Base-by-base conservation (phyloP, 2,113 vertebrate species). In the Gallinago jamesoni region DNA sequence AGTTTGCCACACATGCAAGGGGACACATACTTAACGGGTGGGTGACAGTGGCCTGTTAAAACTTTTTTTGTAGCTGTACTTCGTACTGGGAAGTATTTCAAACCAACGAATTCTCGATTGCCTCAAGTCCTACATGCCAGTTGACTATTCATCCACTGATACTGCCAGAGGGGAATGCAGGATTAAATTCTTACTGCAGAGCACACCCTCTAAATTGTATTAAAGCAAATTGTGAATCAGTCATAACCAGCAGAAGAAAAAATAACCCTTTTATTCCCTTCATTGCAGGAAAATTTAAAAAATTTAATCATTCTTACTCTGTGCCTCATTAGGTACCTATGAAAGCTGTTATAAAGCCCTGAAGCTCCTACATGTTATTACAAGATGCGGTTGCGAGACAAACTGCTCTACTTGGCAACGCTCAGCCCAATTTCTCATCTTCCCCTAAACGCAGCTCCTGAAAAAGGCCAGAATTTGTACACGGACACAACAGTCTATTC, bases 321-420 rank as follows among this genome's bases (percentile, higher is more conserved):
- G 50, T 63, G 87, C 63, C 90, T 94, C 90, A 81, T 93, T 96
- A 89, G 92, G 94, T 84, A 93, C 86, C 86, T 83, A 12, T 82
- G 63, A 92, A 92, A 90, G 66, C 83, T 82, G 39, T 77, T 77
- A 24, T 1, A 80, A 80, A 90, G 70, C 92, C 72, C 88, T 66
- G 80, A 50, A 92, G 93, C 88, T 92, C 72, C 73, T 62, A 14
- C 41, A 14, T 7, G 25, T 86, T 85, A 47, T 87, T 63, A 75
- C 23, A 55, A 76, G 57, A 75, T 50, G 45, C 3, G 23, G 55
- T 33, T 47, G 35, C 39, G 57, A 96, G 92, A 78, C 62, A 80
- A 94, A 82, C 27, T 64, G 87, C 85, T 90, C 77, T 30, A 28
- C 85, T 91, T 84, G 90, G 77, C 76, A 70, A 55, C 1, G 4